Base-by-base conservation (phyloP, 92 coral and sea anemone species). In the Chrysogorgia sp. region DNA sequence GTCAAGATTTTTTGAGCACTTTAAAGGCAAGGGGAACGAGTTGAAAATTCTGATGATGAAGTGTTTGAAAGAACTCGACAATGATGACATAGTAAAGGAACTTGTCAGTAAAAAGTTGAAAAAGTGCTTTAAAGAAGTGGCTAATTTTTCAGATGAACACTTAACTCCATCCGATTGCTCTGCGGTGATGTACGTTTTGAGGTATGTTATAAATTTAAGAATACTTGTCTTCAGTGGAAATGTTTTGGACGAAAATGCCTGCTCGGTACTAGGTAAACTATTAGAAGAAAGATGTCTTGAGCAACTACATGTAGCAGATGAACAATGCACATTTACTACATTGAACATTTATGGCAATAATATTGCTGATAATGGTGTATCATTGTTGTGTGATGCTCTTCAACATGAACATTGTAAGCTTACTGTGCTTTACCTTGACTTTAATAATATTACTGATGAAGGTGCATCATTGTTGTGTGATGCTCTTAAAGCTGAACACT, bases 331-430 rank as follows among this genome's bases (percentile, higher is more conserved):
- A 53, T 63, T 80, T 13, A 48, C 67, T 0, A 9, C 29, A 10
- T 67, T 66, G n/a, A 19, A 68, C n/a, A 15, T 65, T 80, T 1
- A 1, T 1, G 34, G 7, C 14, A 56, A 55, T 41, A 19, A 0
- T 5, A 37, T 65, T 32, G 22, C 77, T 9, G 34, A 23, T 60
- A 31, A 20, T 15, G 65, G 41, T 53, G 76, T 58, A 20, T 4
- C 19, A 30, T n/a, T 30, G 26, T 15, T 64, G 24, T 41, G 65
- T 65, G 45, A 1, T 19, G 76, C 67, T 49, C 28, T 53, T 0
- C 53, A 28, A 60, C 59, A 71, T 35, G 50, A n/a, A 30, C 48
- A 71, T 29, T 67, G 80, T 45, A 58, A 71, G 55, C 81, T 81
- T 29, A 58, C 50, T 6, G 0, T n/a, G 47, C 58, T 81, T 59